A percentile compares a stretch with the other conserved stretches of the same genome.
These are phyloP conservation scores for Lacanobia oleracea DNA, from an alignment of 2,888 invertebrate species.

Conservation along the genomic window DNA sequence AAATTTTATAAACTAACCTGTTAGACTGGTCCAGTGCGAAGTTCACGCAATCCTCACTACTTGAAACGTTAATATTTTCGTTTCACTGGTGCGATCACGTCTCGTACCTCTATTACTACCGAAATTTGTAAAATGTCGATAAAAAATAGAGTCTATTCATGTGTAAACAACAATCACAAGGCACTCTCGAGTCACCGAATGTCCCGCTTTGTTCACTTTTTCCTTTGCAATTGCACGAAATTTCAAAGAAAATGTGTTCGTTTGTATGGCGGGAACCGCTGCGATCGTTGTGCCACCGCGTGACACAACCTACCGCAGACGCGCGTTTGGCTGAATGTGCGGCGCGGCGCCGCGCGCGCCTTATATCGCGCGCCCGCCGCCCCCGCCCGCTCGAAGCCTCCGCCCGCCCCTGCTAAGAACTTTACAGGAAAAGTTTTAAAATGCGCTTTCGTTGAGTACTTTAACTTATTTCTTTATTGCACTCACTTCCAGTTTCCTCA, in stretches of 20 bases:
- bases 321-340: constrained; percentile 85
- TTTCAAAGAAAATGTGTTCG: constrained; percentile 89
- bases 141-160: constrained; percentile 77
- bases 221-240: constrained; percentile 89
- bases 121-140: constrained; percentile 72
- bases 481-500: constrained; percentile 63
- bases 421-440: constrained; percentile 69
- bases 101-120: constrained; percentile 76
- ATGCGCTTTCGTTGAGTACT: constrained; percentile 66
- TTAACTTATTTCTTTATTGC: constrained; percentile 55
- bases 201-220: constrained; percentile 84
- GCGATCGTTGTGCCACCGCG: constrained; percentile 87
- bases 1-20: constrained; percentile 71
- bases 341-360: constrained; percentile 77
- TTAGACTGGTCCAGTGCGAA: constrained; percentile 74
- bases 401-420: constrained; percentile 74
- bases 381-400: constrained; percentile 70
- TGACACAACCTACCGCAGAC: constrained; percentile 89
- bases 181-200: constrained; percentile 85
- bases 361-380: constrained; percentile 72
- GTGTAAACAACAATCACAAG: constrained; percentile 83
- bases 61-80: constrained; percentile 81
- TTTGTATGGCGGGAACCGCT: constrained; percentile 80
- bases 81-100: constrained; percentile 87
- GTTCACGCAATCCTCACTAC: constrained; percentile 86